A percentile compares a stretch with the other conserved stretches of the same genome.
These are phyloP conservation scores for Sebastes nivosus DNA, from an alignment of 2,797 vertebrate species.

Conservation along the genomic window DNA sequence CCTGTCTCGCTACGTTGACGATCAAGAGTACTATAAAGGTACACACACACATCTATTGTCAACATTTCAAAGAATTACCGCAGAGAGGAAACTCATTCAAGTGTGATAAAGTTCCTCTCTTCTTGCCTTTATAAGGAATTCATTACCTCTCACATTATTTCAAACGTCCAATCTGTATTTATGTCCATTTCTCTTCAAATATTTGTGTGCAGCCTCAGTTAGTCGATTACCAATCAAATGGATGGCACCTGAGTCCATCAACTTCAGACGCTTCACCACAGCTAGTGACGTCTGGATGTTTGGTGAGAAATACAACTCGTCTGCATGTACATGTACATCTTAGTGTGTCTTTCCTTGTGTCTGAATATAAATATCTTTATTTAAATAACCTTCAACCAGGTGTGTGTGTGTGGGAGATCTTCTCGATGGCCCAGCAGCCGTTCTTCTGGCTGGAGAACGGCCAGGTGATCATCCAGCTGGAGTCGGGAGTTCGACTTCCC, in stretches of 20 bases:
- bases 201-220: slow-evolving; percentile 83
- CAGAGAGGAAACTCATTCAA: neutral
- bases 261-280: slow-evolving; percentile 93
- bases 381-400: slow-evolving; percentile 72
- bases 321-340: neutral
- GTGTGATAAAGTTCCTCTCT: neutral
- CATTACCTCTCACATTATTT: neutral
- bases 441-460: slow-evolving; percentile 98
- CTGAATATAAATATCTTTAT: neutral
- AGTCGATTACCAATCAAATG: slow-evolving; percentile 95
- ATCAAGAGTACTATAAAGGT: slow-evolving; percentile 92
- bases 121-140: neutral
- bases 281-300: slow-evolving; percentile 99
- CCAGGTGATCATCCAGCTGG: slow-evolving; percentile 94
- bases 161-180: neutral
- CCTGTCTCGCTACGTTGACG: slow-evolving; percentile 92
- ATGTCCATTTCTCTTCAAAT: neutral
- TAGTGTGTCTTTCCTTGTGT: neutral
- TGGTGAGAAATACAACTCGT: slow-evolving; percentile 76
- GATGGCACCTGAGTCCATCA: slow-evolving; percentile 99
- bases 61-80: neutral
- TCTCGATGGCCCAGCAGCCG: slow-evolving; percentile 93
- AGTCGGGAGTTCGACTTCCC: slow-evolving; percentile 91
- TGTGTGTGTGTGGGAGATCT: slow-evolving; percentile 98
- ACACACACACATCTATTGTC: neutral